Evolutionary conservation across 1,140 invertebrate species (phyloP).

Genomic region (Drosophila novamexicana): DNA sequence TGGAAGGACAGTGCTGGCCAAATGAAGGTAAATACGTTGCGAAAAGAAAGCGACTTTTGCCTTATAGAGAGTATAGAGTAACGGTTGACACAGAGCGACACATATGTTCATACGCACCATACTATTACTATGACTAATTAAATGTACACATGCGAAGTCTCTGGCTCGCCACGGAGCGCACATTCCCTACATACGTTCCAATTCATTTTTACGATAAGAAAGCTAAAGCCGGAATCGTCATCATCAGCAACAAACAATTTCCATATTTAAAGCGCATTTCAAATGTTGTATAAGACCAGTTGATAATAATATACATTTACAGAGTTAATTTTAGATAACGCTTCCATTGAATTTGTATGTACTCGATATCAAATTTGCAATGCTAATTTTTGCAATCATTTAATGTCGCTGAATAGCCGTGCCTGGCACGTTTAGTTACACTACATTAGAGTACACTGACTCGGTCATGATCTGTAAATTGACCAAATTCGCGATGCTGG

Average conservation of each 20-base stretch:
- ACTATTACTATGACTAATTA: slow-evolving; percentile 39
- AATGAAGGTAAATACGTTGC: slow-evolving; percentile 47
- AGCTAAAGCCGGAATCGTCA: neutral
- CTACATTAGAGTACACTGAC: neutral
- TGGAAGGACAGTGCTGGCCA: slow-evolving; percentile 58
- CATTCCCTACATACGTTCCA: slow-evolving; percentile 2
- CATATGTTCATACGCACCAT: neutral
- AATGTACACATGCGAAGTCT: neutral
- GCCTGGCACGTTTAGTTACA: slow-evolving; percentile 44
- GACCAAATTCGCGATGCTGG: neutral
- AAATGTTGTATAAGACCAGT: neutral
- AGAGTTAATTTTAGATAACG: slow-evolving; percentile 29
- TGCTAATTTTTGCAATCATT: slow-evolving; percentile 50
- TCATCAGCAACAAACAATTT: neutral
- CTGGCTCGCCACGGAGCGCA: neutral
- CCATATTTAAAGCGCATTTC: slow-evolving; percentile 10
- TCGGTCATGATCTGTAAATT: neutral
- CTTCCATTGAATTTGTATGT: slow-evolving; percentile 43
- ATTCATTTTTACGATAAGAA: neutral
- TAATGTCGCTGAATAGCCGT: slow-evolving; percentile 36
- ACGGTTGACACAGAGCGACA: neutral
- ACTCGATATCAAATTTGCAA: slow-evolving; percentile 47
- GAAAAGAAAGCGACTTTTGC: too few relatives aligned
- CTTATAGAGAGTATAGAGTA: slow-evolving; percentile 9
- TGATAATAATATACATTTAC: slow-evolving; percentile 25